These are phyloP conservation scores for Trachelus iudaicus DNA, from an alignment of 2,888 invertebrate genomes.

Conservation along the genomic window DNA sequence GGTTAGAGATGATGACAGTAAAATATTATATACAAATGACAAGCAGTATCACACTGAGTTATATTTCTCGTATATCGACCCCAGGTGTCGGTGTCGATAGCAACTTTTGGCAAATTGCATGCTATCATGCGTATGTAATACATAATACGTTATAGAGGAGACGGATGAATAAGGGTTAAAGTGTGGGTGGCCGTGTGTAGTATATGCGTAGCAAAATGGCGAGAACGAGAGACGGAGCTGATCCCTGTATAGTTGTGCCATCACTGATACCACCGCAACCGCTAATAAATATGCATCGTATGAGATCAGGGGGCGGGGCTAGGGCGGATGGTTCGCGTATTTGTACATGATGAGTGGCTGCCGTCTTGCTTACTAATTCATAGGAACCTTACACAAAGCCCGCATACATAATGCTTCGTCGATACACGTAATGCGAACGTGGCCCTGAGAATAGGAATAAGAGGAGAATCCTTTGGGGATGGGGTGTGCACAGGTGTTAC, in stretches of 20 bases:
- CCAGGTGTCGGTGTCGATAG: background rate
- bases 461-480: background rate
- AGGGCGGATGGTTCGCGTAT: background rate
- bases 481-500: background rate
- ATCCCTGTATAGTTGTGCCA: background rate
- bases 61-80: background rate
- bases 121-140: background rate
- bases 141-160: background rate
- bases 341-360: background rate
- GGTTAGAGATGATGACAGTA: background rate
- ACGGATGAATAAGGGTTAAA: background rate
- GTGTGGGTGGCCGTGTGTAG: background rate
- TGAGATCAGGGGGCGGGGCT: background rate
- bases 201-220: background rate
- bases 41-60: background rate
- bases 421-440: background rate
- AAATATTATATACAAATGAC: background rate
- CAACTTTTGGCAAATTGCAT: background rate
- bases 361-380: slow-evolving; percentile 1
- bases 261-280: background rate
- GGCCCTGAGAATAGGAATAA: background rate
- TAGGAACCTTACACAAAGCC: background rate
- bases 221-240: background rate
- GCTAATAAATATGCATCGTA: background rate
- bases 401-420: background rate